Percentiles rank a stretch among this genome's conserved stretches.
Conservation (phyloP, 1,140 invertebrate species). For the Brachionus asplanchnoidis region DNA sequence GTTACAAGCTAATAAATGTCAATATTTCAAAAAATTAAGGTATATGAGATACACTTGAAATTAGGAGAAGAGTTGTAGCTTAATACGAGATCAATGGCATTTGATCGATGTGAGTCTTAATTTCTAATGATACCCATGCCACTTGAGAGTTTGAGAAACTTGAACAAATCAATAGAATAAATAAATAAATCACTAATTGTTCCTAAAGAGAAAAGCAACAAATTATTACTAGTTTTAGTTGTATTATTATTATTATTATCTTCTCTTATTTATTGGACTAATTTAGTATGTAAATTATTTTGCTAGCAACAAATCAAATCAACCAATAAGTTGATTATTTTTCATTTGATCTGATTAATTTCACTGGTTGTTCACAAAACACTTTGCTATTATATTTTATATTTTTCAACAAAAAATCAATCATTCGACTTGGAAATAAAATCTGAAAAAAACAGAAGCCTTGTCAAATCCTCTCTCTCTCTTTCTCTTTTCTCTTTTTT, state of each 20-base stretch:
- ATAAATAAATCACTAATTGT: slow-evolving; percentile 34
- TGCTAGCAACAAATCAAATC: background rate
- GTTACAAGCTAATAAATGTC: slow-evolving; percentile 29
- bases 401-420: background rate
- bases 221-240: background rate
- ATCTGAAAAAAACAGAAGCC: slow-evolving; percentile 5
- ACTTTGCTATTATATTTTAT: slow-evolving; percentile 2
- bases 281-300: slow-evolving; percentile 28
- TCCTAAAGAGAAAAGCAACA: background rate
- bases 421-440: background rate
- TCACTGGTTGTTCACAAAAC: slow-evolving; percentile 18
- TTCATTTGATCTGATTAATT: background rate
- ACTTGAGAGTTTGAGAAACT: background rate
- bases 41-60: slow-evolving; percentile 25
- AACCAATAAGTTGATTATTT: slow-evolving; percentile 11
- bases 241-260: background rate
- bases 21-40: background rate
- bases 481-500: background rate
- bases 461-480: background rate
- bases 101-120: slow-evolving; percentile 1
- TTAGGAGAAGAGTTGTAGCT: background rate
- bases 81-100: slow-evolving; percentile 3
- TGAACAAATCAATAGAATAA: background rate
- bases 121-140: slow-evolving; percentile 13
- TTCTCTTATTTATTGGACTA: slow-evolving; percentile 11